A percentile compares a stretch with the other conserved stretches of the same genome.
Conservation (phyloP, 2,888 invertebrate genomes). For the Chirona hameri region DNA sequence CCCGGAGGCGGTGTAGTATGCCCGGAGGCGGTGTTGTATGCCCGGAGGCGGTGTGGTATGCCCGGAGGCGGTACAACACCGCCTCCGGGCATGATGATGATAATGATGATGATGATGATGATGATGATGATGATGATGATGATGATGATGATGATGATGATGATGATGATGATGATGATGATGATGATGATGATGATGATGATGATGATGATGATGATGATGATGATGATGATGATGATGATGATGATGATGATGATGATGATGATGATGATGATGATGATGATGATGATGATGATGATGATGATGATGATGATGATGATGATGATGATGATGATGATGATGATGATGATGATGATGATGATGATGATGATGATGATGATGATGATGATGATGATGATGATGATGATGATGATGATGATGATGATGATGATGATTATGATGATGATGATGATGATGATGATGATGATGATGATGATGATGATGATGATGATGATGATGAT, state of each 20-base stretch:
- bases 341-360: too few relatives aligned
- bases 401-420: too few relatives aligned
- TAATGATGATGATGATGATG: conserved; percentile 22
- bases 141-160: conserved; percentile 22
- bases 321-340: conserved; percentile 22
- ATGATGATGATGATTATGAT: too few relatives aligned
- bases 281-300: too few relatives aligned
- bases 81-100: too few relatives aligned
- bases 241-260: too few relatives aligned
- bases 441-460: conserved; percentile 22
- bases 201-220: conserved; percentile 22
- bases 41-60: too few relatives aligned
- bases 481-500: conserved; percentile 22
- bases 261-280: too few relatives aligned
- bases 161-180: conserved; percentile 22
- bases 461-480: conserved; percentile 22
- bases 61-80: too few relatives aligned
- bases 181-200: conserved; percentile 22
- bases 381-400: conserved; percentile 22
- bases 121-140: conserved; percentile 22
- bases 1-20: too few relatives aligned
- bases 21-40: too few relatives aligned
- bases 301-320: conserved; percentile 22
- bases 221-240: too few relatives aligned
- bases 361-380: conserved; percentile 22